Evolutionary conservation across 2,888 invertebrate species (phyloP).

Genomic region (Atethmia centrago): DNA sequence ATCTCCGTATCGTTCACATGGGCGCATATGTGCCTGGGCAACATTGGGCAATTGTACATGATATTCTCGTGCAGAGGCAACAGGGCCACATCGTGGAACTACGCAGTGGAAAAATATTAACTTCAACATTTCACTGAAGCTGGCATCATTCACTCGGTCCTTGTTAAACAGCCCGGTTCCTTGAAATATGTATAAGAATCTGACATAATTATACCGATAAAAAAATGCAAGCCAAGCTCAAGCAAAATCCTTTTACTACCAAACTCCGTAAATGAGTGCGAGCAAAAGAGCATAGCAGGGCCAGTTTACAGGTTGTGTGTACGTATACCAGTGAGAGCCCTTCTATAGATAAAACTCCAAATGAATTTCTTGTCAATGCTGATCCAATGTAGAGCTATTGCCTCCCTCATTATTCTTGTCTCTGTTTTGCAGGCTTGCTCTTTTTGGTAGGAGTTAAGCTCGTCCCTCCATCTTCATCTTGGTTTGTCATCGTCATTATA

Average conservation of each 20-base stretch:
- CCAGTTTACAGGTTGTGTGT: too few relatives aligned
- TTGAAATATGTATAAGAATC: slow-evolving; percentile 53
- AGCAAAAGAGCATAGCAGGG: too few relatives aligned
- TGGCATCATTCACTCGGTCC: slow-evolving; percentile 98
- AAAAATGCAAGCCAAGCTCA: too few relatives aligned
- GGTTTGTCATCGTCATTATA: too few relatives aligned
- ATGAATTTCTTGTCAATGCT: too few relatives aligned
- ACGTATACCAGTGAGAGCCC: too few relatives aligned
- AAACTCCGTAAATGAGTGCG: too few relatives aligned
- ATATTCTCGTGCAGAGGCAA: slow-evolving; percentile 96
- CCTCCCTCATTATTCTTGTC: not conserved
- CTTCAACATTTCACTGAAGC: slow-evolving; percentile 96
- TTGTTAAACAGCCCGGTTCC: slow-evolving; percentile 93
- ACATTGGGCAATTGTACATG: slow-evolving; percentile 95
- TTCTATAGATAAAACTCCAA: too few relatives aligned
- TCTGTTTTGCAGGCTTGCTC: not conserved
- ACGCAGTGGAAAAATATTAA: slow-evolving; percentile 93
- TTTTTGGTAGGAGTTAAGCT: not conserved
- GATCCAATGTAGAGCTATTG: not conserved
- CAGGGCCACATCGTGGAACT: slow-evolving; percentile 98
- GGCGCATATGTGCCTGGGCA: slow-evolving; percentile 97
- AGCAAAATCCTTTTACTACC: too few relatives aligned
- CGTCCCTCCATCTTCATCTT: too few relatives aligned
- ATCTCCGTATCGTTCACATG: slow-evolving; percentile 65
- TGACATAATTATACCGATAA: too few relatives aligned